Conservation (phyloP, 1,140 invertebrate species). For the Drosophila murphyi region DNA sequence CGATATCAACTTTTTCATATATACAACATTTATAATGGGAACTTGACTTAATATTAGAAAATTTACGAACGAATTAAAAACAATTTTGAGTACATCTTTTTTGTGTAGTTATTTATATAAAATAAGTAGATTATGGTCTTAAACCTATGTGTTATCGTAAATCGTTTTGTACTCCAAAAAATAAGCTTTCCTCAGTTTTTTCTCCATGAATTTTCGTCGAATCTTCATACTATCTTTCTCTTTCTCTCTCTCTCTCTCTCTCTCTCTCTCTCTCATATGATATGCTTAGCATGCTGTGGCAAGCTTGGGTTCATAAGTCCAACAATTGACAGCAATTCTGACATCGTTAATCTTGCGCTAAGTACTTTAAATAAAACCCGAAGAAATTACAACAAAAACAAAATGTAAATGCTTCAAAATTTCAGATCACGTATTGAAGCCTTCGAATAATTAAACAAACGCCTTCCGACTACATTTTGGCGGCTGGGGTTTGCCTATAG, state of each 20-base stretch:
- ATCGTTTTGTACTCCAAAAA: not conserved
- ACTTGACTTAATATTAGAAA: no score
- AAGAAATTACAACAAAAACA: constrained; percentile 32
- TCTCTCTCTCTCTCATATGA: constrained; percentile 25
- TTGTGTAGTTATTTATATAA: no score
- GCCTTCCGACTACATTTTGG: constrained; percentile 19
- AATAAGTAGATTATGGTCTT: no score
- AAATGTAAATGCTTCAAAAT: constrained; percentile 51
- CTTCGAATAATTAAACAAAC: constrained; percentile 70
- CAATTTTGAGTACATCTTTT: no score
- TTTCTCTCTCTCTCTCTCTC: no score
- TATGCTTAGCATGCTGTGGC: constrained; percentile 43
- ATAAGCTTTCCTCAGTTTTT: not conserved
- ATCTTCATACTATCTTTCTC: no score
- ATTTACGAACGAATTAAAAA: no score
- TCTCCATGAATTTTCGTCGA: not conserved
- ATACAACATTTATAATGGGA: no score
- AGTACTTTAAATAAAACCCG: constrained; percentile 44
- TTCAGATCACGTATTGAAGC: constrained; percentile 65
- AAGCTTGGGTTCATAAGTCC: constrained; percentile 22
- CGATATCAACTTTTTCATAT: no score
- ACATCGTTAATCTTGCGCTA: constrained; percentile 73
- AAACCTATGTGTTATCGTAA: no score
- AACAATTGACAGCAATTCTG: constrained; percentile 41
- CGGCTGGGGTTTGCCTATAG: constrained; percentile 5